Conservation (phyloP, 2,888 invertebrate species). For the Shargacucullia verbasci region DNA sequence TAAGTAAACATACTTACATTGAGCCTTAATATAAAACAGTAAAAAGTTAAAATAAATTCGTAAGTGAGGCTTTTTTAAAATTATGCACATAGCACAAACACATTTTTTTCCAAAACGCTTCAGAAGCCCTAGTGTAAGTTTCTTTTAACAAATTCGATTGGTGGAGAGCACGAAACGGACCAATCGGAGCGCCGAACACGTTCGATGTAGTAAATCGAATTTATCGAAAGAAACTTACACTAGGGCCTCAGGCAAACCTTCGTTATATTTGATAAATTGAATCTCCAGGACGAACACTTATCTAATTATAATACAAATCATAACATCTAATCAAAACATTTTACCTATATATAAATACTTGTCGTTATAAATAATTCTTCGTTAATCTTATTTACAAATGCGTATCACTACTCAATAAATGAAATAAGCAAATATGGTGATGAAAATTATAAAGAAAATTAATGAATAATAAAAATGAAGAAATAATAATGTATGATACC, state of each 20-base stretch:
- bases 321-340: conserved; percentile 27
- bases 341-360: conserved; percentile 51
- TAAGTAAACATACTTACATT: conserved; percentile 9
- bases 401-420: conserved; percentile 37
- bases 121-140: too few relatives aligned
- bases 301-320: conserved; percentile 10
- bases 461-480: background rate
- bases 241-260: too few relatives aligned
- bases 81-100: background rate
- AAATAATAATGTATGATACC: too few relatives aligned
- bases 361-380: conserved; percentile 41
- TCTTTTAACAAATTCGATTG: too few relatives aligned
- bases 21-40: conserved; percentile 6
- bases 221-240: too few relatives aligned
- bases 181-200: too few relatives aligned
- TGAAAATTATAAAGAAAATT: conserved; percentile 11
- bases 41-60: conserved; percentile 22
- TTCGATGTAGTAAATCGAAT: too few relatives aligned
- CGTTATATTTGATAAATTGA: background rate
- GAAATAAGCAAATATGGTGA: conserved; percentile 26
- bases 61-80: conserved; percentile 20
- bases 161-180: too few relatives aligned
- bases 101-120: background rate
- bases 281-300: background rate
- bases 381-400: conserved; percentile 64